These are phyloP conservation scores for Phaedon cochleariae DNA, from an alignment of 2,888 invertebrate species.

Conservation along the genomic window DNA sequence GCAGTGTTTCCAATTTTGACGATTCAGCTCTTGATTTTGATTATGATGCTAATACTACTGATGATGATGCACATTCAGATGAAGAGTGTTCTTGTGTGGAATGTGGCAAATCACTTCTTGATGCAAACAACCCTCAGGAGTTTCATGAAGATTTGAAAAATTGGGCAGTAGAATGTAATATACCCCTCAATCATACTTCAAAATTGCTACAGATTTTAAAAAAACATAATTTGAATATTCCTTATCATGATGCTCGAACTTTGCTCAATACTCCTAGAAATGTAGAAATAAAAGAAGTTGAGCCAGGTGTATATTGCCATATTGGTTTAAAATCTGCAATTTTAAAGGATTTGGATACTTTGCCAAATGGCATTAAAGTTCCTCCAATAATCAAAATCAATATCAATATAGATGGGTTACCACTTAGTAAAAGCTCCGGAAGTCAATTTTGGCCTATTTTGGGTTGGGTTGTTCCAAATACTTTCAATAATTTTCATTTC, in stretches of 20 bases:
- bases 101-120: no score
- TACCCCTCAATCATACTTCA: conserved; percentile 5
- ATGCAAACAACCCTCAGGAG: no score
- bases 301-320: conserved; percentile 35
- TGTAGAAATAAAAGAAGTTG: background rate
- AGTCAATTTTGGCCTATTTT: conserved; percentile 46
- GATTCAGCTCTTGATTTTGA: no score
- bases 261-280: conserved; percentile 15
- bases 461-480: conserved; percentile 18
- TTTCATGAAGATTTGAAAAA: conserved; percentile 7
- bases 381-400: conserved; percentile 25
- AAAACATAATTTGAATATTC: background rate
- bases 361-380: conserved; percentile 13
- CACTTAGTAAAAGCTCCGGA: conserved; percentile 39
- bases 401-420: conserved; percentile 44
- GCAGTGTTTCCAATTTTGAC: no score
- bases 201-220: background rate
- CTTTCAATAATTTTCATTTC: background rate
- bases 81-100: no score
- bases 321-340: conserved; percentile 29
- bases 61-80: no score
- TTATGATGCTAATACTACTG: no score
- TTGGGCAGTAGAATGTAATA: conserved; percentile 1
- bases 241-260: conserved; percentile 24
- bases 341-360: conserved; percentile 26